Percentiles rank a stretch among this genome's conserved stretches.
phyloP scores from a whole-genome alignment of 1,140 invertebrate genomes.

The Bombus confusus region DNA sequence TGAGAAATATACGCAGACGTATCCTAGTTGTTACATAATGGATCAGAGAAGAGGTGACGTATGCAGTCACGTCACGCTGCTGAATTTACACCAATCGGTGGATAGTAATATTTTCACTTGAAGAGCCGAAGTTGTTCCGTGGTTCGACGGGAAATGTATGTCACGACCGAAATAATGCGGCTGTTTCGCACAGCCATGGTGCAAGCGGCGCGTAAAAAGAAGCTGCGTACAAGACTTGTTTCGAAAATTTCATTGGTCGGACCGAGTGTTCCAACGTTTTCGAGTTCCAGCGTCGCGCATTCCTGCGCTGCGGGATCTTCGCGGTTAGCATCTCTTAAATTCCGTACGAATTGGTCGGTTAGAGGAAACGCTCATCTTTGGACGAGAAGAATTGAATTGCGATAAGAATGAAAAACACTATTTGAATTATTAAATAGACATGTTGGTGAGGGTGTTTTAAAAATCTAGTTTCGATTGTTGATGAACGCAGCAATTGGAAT shows the following conservation, averaged over 20 bases:
- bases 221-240: neutral
- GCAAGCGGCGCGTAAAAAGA: constrained; percentile 8
- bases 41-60: constrained; percentile 25
- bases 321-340: neutral
- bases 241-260: constrained; percentile 8
- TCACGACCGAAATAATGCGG: constrained; percentile 61
- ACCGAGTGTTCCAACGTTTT: neutral
- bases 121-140: constrained; percentile 16
- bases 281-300: neutral
- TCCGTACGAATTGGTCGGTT: neutral
- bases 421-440: neutral
- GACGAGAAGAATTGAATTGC: neutral
- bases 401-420: neutral
- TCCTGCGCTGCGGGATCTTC: neutral
- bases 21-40: constrained; percentile 2
- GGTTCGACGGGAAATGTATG: constrained; percentile 43
- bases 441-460: neutral
- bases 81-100: neutral
- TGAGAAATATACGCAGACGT: neutral
- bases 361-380: neutral
- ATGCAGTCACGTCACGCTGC: neutral
- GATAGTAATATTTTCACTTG: constrained; percentile 35
- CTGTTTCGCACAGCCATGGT: constrained; percentile 30
- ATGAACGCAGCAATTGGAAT: neutral
- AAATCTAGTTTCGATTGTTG: neutral